Evolutionary conservation across 2,797 vertebrate species (phyloP).

Genomic region (Acipenser oxyrinchus): DNA sequence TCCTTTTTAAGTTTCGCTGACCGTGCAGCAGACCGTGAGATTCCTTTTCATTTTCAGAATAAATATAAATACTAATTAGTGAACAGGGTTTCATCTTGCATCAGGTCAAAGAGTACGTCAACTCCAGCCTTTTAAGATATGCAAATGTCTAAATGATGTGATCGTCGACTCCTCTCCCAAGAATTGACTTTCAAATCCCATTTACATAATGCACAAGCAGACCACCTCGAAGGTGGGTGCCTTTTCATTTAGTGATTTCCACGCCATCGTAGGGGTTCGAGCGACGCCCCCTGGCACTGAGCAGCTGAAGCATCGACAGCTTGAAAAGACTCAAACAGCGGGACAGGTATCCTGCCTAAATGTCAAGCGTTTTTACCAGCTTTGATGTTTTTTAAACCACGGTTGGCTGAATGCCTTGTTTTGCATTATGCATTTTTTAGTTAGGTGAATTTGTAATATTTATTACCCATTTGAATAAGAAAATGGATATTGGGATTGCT

Average conservation of each 20-base stretch:
- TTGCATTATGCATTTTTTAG: constrained; percentile 13
- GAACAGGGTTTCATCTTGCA: too few species aligned
- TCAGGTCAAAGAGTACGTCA: too few species aligned
- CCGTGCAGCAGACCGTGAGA: too few species aligned
- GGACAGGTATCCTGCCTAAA: neutral
- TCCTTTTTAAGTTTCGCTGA: neutral
- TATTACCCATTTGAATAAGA: neutral
- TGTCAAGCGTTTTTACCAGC: neutral
- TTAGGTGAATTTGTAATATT: constrained; percentile 5
- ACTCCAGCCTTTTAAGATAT: too few species aligned
- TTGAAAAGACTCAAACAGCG: neutral
- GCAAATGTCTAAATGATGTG: neutral
- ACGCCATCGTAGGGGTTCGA: neutral
- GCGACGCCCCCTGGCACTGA: neutral
- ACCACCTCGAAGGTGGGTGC: neutral
- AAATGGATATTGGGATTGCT: neutral
- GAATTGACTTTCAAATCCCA: too few species aligned
- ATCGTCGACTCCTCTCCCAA: neutral
- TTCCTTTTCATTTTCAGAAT: too few species aligned
- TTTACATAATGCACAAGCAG: neutral
- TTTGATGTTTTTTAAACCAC: constrained; percentile 1
- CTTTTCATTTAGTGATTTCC: neutral
- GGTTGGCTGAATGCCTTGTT: constrained; percentile 1
- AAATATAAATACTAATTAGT: too few species aligned
- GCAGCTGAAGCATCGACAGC: neutral